Evolutionary conservation across 2,113 vertebrate genomes (phyloP).

Genomic region (Platycercus adscitus): DNA sequence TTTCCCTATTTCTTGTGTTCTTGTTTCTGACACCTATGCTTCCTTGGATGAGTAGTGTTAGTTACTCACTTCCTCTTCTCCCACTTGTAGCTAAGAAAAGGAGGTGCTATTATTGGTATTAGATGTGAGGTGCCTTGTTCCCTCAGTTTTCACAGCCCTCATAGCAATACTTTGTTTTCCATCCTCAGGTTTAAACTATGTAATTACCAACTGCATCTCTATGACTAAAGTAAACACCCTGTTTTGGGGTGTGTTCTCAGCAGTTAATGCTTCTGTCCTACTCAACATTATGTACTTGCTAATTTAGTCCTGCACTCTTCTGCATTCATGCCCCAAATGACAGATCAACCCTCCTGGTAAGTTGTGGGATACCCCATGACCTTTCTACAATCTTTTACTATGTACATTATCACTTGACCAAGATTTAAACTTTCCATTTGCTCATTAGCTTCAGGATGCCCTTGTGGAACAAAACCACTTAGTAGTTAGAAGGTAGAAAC

Average conservation of each 20-base stretch:
- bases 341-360: background rate
- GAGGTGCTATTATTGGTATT: background rate
- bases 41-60: background rate
- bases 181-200: background rate
- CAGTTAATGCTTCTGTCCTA: background rate
- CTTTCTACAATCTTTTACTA: background rate
- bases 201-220: background rate
- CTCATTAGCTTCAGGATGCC: background rate
- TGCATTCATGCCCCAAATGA: background rate
- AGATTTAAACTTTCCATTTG: background rate
- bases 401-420: background rate
- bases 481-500: background rate
- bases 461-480: background rate
- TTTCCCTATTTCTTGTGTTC: background rate
- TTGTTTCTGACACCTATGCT: background rate
- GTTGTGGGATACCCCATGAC: background rate
- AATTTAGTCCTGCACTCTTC: background rate
- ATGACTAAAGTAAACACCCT: background rate
- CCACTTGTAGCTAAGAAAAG: background rate
- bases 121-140: background rate
- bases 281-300: background rate
- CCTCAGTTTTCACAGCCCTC: background rate
- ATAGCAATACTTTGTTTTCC: background rate
- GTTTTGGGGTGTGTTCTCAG: background rate
- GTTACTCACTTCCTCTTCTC: conserved; percentile 26